A percentile compares a stretch with the other conserved stretches of the same genome.
Evolutionary conservation across 1,140 invertebrate genomes (phyloP).

Genomic region (Cardiocondyla obscurior): DNA sequence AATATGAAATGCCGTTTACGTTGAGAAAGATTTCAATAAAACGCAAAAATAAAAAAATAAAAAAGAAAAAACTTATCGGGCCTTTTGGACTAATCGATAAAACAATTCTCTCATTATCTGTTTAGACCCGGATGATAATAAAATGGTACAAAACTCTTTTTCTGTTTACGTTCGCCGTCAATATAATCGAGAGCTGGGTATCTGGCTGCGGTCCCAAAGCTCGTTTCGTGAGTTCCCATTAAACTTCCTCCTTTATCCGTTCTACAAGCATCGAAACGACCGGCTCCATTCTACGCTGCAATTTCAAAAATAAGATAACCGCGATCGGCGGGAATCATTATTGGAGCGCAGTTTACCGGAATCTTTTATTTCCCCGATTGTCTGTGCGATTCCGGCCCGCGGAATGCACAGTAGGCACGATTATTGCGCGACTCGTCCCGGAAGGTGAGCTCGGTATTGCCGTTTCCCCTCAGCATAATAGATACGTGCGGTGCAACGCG

Average conservation of each 20-base stretch:
- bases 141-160: conserved; percentile 2
- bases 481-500: conserved; percentile 37
- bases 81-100: background rate
- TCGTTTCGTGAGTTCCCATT: conserved; percentile 23
- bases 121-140: background rate
- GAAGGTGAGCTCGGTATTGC: background rate
- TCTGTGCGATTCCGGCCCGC: background rate
- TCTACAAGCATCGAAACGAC: conserved; percentile 14
- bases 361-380: conserved; percentile 18
- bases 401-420: background rate
- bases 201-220: background rate
- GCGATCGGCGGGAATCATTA: conserved; percentile 37
- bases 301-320: conserved; percentile 44
- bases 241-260: conserved; percentile 29
- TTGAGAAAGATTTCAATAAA: background rate
- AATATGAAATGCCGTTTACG: background rate
- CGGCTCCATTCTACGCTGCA: background rate
- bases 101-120: background rate
- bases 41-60: too few relatives aligned
- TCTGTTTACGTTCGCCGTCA: background rate
- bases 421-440: conserved; percentile 31
- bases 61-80: background rate
- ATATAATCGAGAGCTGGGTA: conserved; percentile 7
- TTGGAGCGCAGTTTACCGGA: conserved; percentile 38
- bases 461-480: conserved; percentile 33